Evolutionary conservation across 2,113 vertebrate genomes (phyloP).

Genomic region (Helogale parvula): DNA sequence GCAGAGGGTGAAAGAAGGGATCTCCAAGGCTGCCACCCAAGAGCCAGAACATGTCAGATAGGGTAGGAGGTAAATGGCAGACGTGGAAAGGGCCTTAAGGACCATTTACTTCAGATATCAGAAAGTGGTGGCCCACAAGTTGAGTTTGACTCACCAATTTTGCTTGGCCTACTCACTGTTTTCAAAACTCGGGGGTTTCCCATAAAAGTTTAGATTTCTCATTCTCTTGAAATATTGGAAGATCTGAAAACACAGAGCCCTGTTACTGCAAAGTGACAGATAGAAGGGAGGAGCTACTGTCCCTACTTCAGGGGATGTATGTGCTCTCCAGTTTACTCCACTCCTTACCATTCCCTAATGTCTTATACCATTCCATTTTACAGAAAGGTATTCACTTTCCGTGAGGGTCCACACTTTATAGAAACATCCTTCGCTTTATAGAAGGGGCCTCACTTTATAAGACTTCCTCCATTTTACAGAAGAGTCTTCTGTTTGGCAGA

Average conservation of each 20-base stretch:
- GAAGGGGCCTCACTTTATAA: background rate
- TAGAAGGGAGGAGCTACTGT: background rate
- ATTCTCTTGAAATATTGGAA: slow-evolving; percentile 48
- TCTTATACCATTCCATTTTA: background rate
- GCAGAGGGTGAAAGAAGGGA: background rate
- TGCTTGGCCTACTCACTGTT: background rate
- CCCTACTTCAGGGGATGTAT: background rate
- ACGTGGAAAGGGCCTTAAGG: background rate
- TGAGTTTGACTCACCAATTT: slow-evolving; percentile 34
- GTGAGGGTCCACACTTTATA: background rate
- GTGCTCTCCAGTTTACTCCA: background rate
- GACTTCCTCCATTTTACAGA: background rate
- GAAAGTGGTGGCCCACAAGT: background rate
- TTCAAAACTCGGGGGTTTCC: slow-evolving; percentile 14
- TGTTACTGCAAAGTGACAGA: background rate
- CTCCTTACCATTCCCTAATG: background rate
- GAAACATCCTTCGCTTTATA: slow-evolving; percentile 25
- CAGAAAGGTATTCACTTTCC: slow-evolving; percentile 12
- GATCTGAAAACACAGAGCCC: background rate
- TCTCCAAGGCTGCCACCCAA: background rate
- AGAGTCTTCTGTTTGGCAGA: background rate
- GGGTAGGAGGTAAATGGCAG: background rate
- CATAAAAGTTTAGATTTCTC: slow-evolving; percentile 27
- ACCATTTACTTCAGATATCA: background rate
- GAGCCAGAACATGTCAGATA: background rate